Percentiles rank a stretch among this genome's conserved stretches.
Conservation (phyloP, 2,797 vertebrate genomes). For the Pipistrellus pipistrellus region DNA sequence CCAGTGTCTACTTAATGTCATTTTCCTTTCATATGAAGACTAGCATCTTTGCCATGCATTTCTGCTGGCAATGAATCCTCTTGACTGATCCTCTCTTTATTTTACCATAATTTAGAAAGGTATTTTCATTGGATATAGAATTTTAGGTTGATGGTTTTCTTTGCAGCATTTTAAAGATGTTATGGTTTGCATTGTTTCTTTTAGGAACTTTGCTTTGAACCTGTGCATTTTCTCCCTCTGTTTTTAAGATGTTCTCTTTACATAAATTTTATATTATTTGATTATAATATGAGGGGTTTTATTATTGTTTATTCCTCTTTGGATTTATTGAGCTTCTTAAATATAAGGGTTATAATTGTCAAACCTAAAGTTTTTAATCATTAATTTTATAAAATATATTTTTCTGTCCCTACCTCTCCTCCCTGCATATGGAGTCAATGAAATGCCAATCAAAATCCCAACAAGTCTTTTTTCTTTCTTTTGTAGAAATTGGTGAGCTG, state of each 20-base stretch:
- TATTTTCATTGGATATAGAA: not conserved
- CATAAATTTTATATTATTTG: not conserved
- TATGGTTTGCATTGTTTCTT: not conserved
- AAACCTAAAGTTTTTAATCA: slow-evolving; percentile 6
- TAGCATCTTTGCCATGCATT: not conserved
- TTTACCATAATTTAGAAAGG: slow-evolving; percentile 9
- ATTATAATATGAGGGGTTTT: not conserved
- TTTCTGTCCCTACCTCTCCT: not conserved
- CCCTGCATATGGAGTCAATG: not conserved
- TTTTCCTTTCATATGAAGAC: slow-evolving; percentile 12
- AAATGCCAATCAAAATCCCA: slow-evolving; percentile 23
- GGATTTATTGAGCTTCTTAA: not conserved
- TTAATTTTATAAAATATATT: not conserved
- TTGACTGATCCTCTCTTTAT: not conserved
- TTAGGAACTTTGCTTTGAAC: not conserved
- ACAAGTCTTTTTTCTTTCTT: not conserved
- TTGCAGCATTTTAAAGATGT: not conserved
- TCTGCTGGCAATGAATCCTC: not conserved
- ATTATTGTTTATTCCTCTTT: not conserved
- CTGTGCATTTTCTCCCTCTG: not conserved
- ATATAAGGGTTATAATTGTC: not conserved
- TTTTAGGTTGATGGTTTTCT: not conserved
- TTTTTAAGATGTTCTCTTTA: slow-evolving; percentile 1
- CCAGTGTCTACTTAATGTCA: not conserved
- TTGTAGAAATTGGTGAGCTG: not conserved